Percentiles rank a stretch among this genome's conserved stretches.
phyloP scores from a whole-genome alignment of 1,140 invertebrate genomes.

The Halictus rubicundus region DNA sequence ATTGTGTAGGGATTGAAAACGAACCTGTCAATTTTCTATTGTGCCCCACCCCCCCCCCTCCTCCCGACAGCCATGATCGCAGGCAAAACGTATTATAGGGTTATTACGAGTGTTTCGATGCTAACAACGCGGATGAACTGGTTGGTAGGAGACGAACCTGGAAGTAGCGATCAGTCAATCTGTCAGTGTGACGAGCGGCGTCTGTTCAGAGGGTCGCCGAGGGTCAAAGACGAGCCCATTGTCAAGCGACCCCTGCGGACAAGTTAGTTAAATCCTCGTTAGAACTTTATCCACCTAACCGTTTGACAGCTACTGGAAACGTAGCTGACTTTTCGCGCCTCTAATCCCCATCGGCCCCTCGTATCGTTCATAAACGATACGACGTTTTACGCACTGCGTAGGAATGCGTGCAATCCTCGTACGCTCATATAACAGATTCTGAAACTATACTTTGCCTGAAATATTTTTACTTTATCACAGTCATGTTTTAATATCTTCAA shows the following conservation, averaged over 20 bases:
- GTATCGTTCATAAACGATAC: background rate
- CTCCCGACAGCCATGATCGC: background rate
- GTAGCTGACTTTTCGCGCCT: slow-evolving; percentile 21
- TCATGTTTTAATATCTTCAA: too few relatives aligned
- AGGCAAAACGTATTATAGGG: slow-evolving; percentile 3
- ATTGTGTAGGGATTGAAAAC: background rate
- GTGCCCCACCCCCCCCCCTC: too few relatives aligned
- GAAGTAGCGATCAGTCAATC: slow-evolving; percentile 63
- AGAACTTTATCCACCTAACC: slow-evolving; percentile 59
- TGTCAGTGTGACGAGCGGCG: slow-evolving; percentile 58
- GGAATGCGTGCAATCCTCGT: too few relatives aligned
- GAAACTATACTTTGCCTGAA: too few relatives aligned
- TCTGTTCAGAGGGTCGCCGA: slow-evolving; percentile 57
- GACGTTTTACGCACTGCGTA: too few relatives aligned
- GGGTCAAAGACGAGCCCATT: slow-evolving; percentile 65
- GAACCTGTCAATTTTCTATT: background rate
- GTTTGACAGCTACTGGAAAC: slow-evolving; percentile 31
- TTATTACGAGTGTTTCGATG: slow-evolving; percentile 38
- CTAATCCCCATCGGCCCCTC: background rate
- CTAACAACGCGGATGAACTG: slow-evolving; percentile 2
- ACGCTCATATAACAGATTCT: too few relatives aligned
- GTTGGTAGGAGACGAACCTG: slow-evolving; percentile 31
- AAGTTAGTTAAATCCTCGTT: slow-evolving; percentile 72
- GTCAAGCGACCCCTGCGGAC: slow-evolving; percentile 63
- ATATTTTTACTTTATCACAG: too few relatives aligned